phyloP scores from a whole-genome alignment of 2,888 invertebrate species.

The Chymomyza fuscimana region DNA sequence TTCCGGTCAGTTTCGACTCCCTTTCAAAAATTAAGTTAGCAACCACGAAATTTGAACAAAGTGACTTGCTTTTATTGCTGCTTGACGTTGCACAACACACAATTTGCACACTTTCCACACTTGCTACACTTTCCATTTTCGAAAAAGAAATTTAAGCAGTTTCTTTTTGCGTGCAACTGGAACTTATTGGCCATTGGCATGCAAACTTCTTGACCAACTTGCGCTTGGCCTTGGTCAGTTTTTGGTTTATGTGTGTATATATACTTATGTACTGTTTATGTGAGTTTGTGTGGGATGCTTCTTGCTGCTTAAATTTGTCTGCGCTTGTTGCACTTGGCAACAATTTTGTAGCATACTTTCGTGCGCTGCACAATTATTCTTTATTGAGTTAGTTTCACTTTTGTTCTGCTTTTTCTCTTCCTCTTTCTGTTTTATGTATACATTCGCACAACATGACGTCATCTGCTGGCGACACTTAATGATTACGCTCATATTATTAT shows the following conservation, averaged over 20 bases:
- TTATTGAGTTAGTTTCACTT: constrained; percentile 55
- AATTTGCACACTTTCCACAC: constrained; percentile 24
- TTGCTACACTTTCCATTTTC: constrained; percentile 54
- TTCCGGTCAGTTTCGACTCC: not conserved
- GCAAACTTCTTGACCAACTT: constrained; percentile 69
- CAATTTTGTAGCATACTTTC: constrained; percentile 11
- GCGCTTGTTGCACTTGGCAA: constrained; percentile 39
- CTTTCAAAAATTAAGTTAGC: constrained; percentile 56
- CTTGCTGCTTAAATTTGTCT: constrained; percentile 35
- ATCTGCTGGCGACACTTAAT: constrained; percentile 34
- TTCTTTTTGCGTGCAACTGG: constrained; percentile 52
- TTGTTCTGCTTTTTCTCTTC: constrained; percentile 14
- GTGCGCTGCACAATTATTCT: constrained; percentile 35
- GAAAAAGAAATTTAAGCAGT: constrained; percentile 19
- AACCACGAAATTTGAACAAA: constrained; percentile 44
- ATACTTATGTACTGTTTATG: not conserved
- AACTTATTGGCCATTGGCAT: constrained; percentile 71
- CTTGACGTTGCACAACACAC: constrained; percentile 28
- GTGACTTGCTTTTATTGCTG: constrained; percentile 23
- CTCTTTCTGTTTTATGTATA: constrained; percentile 48
- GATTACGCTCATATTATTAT: constrained; percentile 17
- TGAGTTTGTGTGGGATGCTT: constrained; percentile 23
- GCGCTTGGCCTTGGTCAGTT: constrained; percentile 51
- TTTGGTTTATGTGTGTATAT: constrained; percentile 1
- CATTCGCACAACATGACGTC: constrained; percentile 50